Evolutionary conservation across 2,888 invertebrate species (phyloP), one percentile per base, ranked within the genome.

Genomic region (Matsumyia berberina): DNA sequence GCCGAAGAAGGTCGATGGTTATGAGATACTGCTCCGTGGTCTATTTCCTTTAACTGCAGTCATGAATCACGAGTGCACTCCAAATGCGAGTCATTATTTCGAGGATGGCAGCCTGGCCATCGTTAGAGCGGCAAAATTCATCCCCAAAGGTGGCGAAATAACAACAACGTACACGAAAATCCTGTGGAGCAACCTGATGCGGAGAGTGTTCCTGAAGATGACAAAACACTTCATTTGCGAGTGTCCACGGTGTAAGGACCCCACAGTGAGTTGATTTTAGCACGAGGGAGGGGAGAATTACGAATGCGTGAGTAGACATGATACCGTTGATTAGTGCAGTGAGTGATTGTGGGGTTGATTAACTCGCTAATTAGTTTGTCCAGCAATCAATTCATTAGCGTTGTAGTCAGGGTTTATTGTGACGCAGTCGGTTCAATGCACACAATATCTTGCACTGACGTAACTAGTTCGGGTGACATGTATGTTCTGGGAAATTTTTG

Each of bases 121-220:
- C 12, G 91, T 95, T 19, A 93, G 94, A 86, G 95, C 96, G 1
- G 94, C 91, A 0, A 88, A 90, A 70, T 88, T 88, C 53, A 95
- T 96, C 85, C 92, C 93, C 64, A 94, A 95, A 91, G 95, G 95
- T n/a, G 94, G 94, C 35, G 92, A 94, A 86, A 94, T 96, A 57
- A 94, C 94, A 39, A 94, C 94, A 0, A 95, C 95, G 0, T 96
- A 96, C 88, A 95, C 95, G 0, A 95, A 95, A 90, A 93, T 94
- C 29, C 91, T 96, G 17, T 95, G 95, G 93, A 95, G 95, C 17
- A 96, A 96, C 19, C 92, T 94, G 62, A 94, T 94, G 74, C 92
- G 96, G 67, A 92, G 94, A 89, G 93, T 93, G 87, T 94, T 94
- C 90, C 91, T 96, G 6, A 93, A 93, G 88, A 92, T 92, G 86